Conservation (phyloP, 2,888 invertebrate species). For the Hypomecis atomaria region DNA sequence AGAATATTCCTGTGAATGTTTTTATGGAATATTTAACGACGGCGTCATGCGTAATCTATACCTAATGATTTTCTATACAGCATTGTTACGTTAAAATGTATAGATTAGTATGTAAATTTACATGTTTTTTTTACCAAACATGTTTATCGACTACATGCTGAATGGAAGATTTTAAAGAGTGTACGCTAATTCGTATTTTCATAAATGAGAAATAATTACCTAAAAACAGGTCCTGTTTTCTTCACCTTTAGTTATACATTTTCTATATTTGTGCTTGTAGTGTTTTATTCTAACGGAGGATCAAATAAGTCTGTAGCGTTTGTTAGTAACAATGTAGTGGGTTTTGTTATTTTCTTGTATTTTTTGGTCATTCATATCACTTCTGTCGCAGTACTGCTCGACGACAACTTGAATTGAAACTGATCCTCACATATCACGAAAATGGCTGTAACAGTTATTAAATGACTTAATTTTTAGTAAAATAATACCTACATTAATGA, state of each 20-base stretch:
- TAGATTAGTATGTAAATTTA: slow-evolving; percentile 14
- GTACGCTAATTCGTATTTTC: slow-evolving; percentile 65
- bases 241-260: slow-evolving; percentile 63
- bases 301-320: slow-evolving; percentile 69
- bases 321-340: slow-evolving; percentile 71
- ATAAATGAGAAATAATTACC: slow-evolving; percentile 41
- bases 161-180: slow-evolving; percentile 71
- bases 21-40: slow-evolving; percentile 65
- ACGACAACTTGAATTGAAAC: slow-evolving; percentile 69
- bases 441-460: no score
- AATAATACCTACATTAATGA: no score
- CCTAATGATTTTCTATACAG: slow-evolving; percentile 63
- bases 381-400: slow-evolving; percentile 66
- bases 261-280: slow-evolving; percentile 73
- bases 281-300: slow-evolving; percentile 72
- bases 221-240: slow-evolving; percentile 67
- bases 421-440: slow-evolving; percentile 72
- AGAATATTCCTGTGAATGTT: slow-evolving; percentile 56
- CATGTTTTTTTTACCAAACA: slow-evolving; percentile 6
- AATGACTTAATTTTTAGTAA: no score
- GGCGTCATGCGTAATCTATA: slow-evolving; percentile 64
- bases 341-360: slow-evolving; percentile 59
- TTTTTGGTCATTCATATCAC: slow-evolving; percentile 69
- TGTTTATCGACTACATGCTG: slow-evolving; percentile 50
- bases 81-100: slow-evolving; percentile 44